Evolutionary conservation across 35 echinoderm and acorn worm species (phyloP), one percentile per base, ranked within the genome.

Genomic region (Apostichopus californicus): DNA sequence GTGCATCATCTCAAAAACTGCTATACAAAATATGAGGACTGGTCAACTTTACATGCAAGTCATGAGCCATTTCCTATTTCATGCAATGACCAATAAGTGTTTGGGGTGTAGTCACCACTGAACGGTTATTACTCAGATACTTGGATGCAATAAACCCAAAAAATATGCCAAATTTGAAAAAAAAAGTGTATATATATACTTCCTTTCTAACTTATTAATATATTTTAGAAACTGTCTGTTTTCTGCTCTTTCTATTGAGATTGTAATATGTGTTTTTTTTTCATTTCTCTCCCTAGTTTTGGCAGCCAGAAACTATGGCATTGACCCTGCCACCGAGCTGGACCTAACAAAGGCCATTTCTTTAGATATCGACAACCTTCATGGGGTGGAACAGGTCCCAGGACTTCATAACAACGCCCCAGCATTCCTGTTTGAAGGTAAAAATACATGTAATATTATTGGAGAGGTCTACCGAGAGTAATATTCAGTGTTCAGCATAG

Each of bases 401-500:
- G 95, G 95, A 17, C 91, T 94, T 63, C 90, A 94, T 60, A 94
- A 92, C 78, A 20, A 92, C 65, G 95, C 90, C 70, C 90, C 95
- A 65, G 95, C 95, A 23, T 96, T 92, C 59, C 55, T 90, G 52
- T 96, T 96, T 92, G 95, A 94, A 87, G 95, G 93, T 95, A 78
- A 68, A 17, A 18, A 68, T 68, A 68, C 15, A 66, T 68, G 18
- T 68, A 18, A 68, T 14, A 68, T 14, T 2, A 68, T 11, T 68
- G 64, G 18, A 68, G 64, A 68, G 18, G 18, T 68, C 18, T 68
- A 18, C 64, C 64, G 18, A 68, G 64, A 68, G 64, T 11, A 68
- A 14, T 68, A 9, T 68, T 68, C 11, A 68, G 18, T 68, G 11
- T 46, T 46, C 34, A 46, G 34, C 34, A 46, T 46, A 46, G 34